Percentiles rank a stretch among this genome's conserved stretches.
Evolutionary conservation across 2,888 invertebrate genomes (phyloP).

Genomic region (Hydriomena furcata): DNA sequence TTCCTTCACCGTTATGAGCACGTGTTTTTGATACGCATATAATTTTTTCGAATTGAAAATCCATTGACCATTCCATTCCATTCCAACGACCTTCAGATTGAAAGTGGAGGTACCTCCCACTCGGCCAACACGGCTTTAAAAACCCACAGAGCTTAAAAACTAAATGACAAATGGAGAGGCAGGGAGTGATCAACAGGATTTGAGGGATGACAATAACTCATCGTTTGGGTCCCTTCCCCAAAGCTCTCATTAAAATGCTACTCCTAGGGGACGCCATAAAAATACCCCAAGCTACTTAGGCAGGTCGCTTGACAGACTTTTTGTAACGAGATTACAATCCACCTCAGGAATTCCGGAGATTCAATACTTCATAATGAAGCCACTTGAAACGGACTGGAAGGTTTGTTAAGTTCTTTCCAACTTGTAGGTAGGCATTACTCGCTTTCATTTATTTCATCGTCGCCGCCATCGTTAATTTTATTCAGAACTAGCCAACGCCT

Average conservation of each 20-base stretch:
- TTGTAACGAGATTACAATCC: conserved; percentile 17
- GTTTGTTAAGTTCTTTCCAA: not conserved
- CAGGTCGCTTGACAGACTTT: conserved; percentile 24
- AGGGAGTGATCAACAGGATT: conserved; percentile 52
- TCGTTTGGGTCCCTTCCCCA: conserved; percentile 50
- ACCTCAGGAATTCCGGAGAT: conserved; percentile 10
- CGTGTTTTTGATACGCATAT: no score
- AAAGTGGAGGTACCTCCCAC: no score
- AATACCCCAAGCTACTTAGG: conserved; percentile 48
- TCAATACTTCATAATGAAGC: conserved; percentile 11
- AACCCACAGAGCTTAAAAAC: conserved; percentile 25
- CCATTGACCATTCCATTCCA: no score
- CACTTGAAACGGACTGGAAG: conserved; percentile 1
- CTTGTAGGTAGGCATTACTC: no score
- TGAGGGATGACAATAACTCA: conserved; percentile 66
- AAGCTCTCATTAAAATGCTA: conserved; percentile 68
- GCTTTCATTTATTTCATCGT: no score
- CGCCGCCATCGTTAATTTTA: conserved; percentile 2
- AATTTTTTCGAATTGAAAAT: no score
- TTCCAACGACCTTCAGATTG: no score
- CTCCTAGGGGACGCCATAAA: conserved; percentile 57
- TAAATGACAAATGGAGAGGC: conserved; percentile 45
- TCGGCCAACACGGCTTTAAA: no score
- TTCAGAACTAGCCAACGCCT: no score
- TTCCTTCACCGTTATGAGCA: no score